Percentiles rank a stretch among this genome's conserved stretches.
Conservation (phyloP, 2,113 vertebrate genomes). For the Elephantulus edwardii region DNA sequence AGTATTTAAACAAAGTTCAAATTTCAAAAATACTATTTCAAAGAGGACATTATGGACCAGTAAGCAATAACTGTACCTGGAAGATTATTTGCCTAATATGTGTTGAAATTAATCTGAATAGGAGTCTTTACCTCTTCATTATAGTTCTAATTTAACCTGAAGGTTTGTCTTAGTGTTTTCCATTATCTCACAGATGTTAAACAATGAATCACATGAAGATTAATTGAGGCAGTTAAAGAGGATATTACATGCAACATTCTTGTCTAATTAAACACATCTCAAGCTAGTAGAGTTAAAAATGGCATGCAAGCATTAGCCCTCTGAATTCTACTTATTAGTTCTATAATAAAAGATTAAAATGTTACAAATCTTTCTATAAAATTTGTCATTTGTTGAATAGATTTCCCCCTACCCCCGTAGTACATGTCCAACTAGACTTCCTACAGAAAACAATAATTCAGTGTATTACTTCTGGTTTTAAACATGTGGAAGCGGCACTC, state of each 20-base stretch:
- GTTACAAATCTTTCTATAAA: not conserved
- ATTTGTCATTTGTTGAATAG: not conserved
- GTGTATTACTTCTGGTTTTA: not conserved
- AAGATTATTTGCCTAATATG: not conserved
- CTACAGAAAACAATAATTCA: not conserved
- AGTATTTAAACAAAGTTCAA: too few relatives aligned
- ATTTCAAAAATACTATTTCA: too few relatives aligned
- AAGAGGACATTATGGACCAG: too few relatives aligned
- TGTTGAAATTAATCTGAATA: not conserved
- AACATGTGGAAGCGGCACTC: not conserved
- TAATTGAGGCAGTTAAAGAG: not conserved
- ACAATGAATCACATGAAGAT: slow-evolving; percentile 30
- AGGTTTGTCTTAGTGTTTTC: slow-evolving; percentile 20
- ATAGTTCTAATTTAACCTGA: not conserved
- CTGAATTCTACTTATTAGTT: not conserved
- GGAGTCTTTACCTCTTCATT: not conserved
- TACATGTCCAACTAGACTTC: not conserved
- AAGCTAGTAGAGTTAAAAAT: not conserved
- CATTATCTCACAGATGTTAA: slow-evolving; percentile 21
- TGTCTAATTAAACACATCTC: slow-evolving; percentile 35
- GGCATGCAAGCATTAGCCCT: accelerated
- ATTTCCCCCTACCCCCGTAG: not conserved
- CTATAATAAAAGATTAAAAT: not conserved
- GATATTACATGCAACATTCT: not conserved
- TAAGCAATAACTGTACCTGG: too few relatives aligned